A percentile compares a stretch with the other conserved stretches of the same genome.
phyloP scores from a whole-genome alignment of 2,888 invertebrate genomes.

The Phyto melanocephala region DNA sequence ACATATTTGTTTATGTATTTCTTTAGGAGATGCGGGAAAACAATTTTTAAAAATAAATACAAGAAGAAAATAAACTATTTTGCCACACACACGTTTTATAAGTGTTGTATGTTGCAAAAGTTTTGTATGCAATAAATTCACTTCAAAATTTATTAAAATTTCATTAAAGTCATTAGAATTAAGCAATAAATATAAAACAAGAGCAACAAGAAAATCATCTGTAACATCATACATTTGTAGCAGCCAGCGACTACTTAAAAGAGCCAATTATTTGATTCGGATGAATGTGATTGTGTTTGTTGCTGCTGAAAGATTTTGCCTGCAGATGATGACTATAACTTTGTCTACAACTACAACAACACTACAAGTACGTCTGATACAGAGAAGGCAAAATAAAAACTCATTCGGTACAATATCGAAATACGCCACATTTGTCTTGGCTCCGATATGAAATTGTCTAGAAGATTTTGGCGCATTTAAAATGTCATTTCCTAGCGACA shows the following conservation, averaged over 20 bases:
- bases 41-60: neutral
- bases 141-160: slow-evolving; percentile 75
- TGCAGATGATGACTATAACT: slow-evolving; percentile 35
- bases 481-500: no score
- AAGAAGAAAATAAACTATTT: neutral
- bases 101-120: slow-evolving; percentile 45
- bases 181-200: slow-evolving; percentile 56
- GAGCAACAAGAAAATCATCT: slow-evolving; percentile 25
- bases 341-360: neutral
- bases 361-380: neutral
- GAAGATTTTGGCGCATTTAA: no score
- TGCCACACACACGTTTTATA: slow-evolving; percentile 42
- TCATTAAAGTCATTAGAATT: slow-evolving; percentile 76
- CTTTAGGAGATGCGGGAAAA: neutral
- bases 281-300: no score
- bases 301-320: slow-evolving; percentile 36
- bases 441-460: no score
- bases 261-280: slow-evolving; percentile 45
- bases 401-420: no score
- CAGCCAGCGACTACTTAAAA: slow-evolving; percentile 15
- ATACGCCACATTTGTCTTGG: no score
- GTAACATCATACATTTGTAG: slow-evolving; percentile 31
- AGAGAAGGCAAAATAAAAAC: neutral
- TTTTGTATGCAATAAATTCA: slow-evolving; percentile 73
- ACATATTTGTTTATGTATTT: neutral